Percentiles rank a stretch among this genome's conserved stretches.
Conservation (phyloP, 2,888 invertebrate genomes). For the Balanococcus diminutus region DNA sequence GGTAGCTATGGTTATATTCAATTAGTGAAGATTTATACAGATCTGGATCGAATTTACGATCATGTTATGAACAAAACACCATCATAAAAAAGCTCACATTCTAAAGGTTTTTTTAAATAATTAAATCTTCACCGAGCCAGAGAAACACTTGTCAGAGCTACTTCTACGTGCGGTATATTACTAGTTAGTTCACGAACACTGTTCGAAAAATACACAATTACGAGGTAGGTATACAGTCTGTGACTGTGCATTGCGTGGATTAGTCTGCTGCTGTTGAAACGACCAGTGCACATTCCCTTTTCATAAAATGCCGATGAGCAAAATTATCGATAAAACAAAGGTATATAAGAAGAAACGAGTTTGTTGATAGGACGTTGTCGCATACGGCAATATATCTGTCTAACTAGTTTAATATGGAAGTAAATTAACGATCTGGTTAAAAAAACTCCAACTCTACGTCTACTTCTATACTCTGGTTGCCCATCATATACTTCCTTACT, state of each 20-base stretch:
- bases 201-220: neutral
- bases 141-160: neutral
- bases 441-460: neutral
- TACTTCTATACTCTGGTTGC: neutral
- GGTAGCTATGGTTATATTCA: neutral
- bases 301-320: constrained; percentile 32
- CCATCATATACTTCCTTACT: neutral
- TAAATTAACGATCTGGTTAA: constrained; percentile 23
- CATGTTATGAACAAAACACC: neutral
- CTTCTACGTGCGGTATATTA: neutral
- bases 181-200: neutral
- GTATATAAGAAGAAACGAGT: constrained; percentile 4
- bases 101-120: neutral
- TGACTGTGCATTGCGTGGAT: neutral
- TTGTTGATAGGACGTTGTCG: constrained; percentile 35
- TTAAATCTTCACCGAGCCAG: neutral
- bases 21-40: neutral
- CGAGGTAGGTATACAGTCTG: neutral
- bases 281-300: constrained; percentile 23
- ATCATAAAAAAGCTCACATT: constrained; percentile 1
- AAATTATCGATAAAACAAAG: constrained; percentile 36
- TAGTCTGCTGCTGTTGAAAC: neutral
- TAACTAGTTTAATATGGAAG: constrained; percentile 39
- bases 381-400: constrained; percentile 38
- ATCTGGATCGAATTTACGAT: constrained; percentile 4